Evolutionary conservation across 2,888 invertebrate genomes (phyloP), one percentile per base, ranked within the genome.

Genomic region (Eremobia ochroleuca): DNA sequence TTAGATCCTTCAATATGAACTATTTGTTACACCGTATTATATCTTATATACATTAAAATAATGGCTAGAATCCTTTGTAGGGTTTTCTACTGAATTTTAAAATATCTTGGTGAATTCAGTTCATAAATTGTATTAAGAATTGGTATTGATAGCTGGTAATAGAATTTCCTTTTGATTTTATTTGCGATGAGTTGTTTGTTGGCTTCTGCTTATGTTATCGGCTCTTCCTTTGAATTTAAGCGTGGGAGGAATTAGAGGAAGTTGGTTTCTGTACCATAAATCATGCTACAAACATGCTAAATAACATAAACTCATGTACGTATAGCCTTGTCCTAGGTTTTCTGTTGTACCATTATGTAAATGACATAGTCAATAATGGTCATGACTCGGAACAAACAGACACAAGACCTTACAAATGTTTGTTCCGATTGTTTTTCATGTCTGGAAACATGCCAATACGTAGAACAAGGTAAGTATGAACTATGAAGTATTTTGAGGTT

Each of bases 111-210:
- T 73, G 73, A 81, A 79, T 82, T 82, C 73, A 76, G 73, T 83
- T 77, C 85, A 85, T 85, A 85, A 85, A 88, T 88, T 83, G 85
- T 85, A 83, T 77, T 79, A 82, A 77, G 79, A 74, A 88, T 88
- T 81, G 77, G 76, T 78, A 81, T 83, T 83, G 87, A 87, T 81
- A 81, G 86, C 65, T 71, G 52, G 81, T 88, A 88, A 87, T 87
- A 85, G 85, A 85, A 85, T 83, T 77, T 83, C 76, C 70, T 79
- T 83, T 85, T 79, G 66, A 69, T 85, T 82, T 85, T 85, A 79
- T 86, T 73, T 83, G 76, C 55, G 43, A 70, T 73, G 37, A 79
- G 70, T 71, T 72, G 72, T 82, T 75, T 65, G 62, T 72, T 80
- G 31, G 68, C 66, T 73, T 65, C 71, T 79, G 75, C 28, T 82